Percentiles rank a stretch among this genome's conserved stretches.
phyloP scores from a whole-genome alignment of 92 coral and sea anemone species.

The Bergia puertoricense region DNA sequence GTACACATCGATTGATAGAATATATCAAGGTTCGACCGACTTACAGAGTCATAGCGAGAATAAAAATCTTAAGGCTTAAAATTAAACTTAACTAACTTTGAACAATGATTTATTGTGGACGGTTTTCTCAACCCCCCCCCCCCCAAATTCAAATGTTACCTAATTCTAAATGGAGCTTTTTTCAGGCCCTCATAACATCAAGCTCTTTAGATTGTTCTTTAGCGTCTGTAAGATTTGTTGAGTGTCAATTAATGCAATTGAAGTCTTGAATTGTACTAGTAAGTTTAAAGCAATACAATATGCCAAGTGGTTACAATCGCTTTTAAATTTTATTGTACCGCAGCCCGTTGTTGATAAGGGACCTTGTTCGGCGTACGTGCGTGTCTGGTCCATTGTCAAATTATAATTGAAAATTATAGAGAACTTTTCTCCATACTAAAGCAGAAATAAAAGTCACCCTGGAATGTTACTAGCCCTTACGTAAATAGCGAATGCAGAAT shows the following conservation, averaged over 20 bases:
- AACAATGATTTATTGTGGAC: not conserved
- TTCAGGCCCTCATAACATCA: not conserved
- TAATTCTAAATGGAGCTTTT: too few relatives aligned
- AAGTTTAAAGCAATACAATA: not conserved
- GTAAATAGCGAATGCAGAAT: not conserved
- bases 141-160: too few relatives aligned
- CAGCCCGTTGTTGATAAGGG: not conserved
- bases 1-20: not conserved
- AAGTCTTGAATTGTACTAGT: not conserved
- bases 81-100: too few relatives aligned
- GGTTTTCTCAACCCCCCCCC: not conserved
- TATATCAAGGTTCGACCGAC: not conserved
- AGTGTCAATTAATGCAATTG: not conserved
- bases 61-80: not conserved
- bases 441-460: not conserved
- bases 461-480: not conserved
- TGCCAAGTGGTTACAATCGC: too few relatives aligned
- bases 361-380: not conserved
- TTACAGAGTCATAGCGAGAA: not conserved
- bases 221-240: too few relatives aligned
- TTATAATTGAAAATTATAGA: too few relatives aligned
- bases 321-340: too few relatives aligned
- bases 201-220: too few relatives aligned
- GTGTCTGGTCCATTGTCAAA: not conserved
- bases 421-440: not conserved